Percentiles rank a stretch among this genome's conserved stretches.
These are phyloP conservation scores for Ornithoptera priamus DNA, from an alignment of 2,888 invertebrate species.

Conservation along the genomic window DNA sequence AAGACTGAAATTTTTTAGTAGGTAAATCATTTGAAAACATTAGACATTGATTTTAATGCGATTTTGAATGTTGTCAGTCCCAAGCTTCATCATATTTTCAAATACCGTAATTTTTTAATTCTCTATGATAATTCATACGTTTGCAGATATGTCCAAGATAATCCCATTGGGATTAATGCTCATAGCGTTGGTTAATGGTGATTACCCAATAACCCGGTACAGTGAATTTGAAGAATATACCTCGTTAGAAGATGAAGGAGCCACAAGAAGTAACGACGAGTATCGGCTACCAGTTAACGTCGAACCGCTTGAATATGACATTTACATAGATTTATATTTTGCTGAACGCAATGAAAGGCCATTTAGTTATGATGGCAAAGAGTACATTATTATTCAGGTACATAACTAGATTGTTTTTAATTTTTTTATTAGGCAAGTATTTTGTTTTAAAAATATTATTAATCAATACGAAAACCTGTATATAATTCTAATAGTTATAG, in stretches of 20 bases:
- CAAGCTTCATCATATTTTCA: too few relatives aligned
- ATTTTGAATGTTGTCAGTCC: too few relatives aligned
- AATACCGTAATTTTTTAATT: too few relatives aligned
- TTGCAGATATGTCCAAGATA: constrained; percentile 51
- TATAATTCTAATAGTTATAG: too few relatives aligned
- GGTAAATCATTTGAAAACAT: too few relatives aligned
- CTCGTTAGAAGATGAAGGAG: constrained; percentile 31
- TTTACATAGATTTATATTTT: constrained; percentile 65
- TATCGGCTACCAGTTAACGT: constrained; percentile 65
- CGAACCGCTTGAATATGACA: constrained; percentile 64
- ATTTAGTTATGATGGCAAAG: constrained; percentile 64
- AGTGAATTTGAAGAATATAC: constrained; percentile 50
- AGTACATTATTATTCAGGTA: constrained; percentile 60
- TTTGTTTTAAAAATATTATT: too few relatives aligned
- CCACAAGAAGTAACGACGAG: constrained; percentile 44
- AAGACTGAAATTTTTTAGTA: too few relatives aligned
- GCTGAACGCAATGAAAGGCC: constrained; percentile 56
- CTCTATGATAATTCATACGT: constrained; percentile 24
- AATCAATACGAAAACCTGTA: too few relatives aligned
- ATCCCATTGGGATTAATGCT: constrained; percentile 43
- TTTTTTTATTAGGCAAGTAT: too few relatives aligned
- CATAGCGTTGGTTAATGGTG: constrained; percentile 43
- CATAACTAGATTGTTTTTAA: neutral
- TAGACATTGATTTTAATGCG: too few relatives aligned
- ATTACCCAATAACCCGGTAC: constrained; percentile 54